Base-by-base conservation (phyloP, 2,797 vertebrate species). In the Mormyrops attenuatus region DNA sequence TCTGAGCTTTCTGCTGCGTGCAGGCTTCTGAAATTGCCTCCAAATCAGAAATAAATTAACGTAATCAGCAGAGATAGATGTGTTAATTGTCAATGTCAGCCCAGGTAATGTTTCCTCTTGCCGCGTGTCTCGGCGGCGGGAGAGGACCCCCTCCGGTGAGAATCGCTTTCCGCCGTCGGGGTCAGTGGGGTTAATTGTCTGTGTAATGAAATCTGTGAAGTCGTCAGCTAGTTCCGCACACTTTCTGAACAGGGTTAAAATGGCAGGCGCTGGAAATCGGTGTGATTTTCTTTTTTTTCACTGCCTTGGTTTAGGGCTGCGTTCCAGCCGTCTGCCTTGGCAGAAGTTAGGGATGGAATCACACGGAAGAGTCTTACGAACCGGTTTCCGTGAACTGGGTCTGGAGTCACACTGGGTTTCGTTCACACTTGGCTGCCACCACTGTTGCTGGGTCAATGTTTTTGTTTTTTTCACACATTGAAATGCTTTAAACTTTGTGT, bases 111-210 rank as follows among this genome's bases (percentile, higher is more conserved):
- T 96, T 96, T 95, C 95, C 95, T 95, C 95, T 96, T 95, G 95
- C 94, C 93, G 95, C 93, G 94, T 93, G 93, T 95, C n/a, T 26
- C 63, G 47, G 26, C 26, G 95, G 95, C 95, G 80, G 82, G 77
- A 95, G 94, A 94, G 94, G 94, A 95, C 93, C 93, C 90, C 73
- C 95, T 96, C 95, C 95, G 92, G 95, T 95, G 95, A 95, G 95
- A 93, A 94, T 94, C 94, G 94, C 94, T 95, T 94, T 90, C 94
- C 95, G 94, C 94, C 94, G 95, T 94, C 94, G 94, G 96, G 96
- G 95, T 96, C 95, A 96, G 95, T 94, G 94, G 95, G 96, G 96
- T 96, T 96, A 96, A 96, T 95, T 96, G 96, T 96, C 95, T 96
- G 95, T 95, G 95, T 96, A 96, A 96, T 96, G 95, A 96, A 96